These are phyloP conservation scores for Ectemnius lituratus DNA, from an alignment of 2,888 invertebrate genomes.

Conservation along the genomic window DNA sequence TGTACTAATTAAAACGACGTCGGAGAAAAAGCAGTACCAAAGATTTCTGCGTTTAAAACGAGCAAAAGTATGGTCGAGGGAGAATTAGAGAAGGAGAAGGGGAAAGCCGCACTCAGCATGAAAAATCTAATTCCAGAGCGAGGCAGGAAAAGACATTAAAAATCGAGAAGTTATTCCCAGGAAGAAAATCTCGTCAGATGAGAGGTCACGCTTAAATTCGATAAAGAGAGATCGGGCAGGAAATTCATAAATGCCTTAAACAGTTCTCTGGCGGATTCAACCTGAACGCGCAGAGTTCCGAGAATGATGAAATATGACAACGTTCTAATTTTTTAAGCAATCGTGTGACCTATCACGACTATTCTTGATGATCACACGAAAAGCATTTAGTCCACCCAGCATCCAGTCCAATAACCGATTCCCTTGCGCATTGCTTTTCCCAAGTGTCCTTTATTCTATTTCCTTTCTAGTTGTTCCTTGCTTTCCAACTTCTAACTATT, in stretches of 20 bases:
- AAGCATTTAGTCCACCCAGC: too few relatives aligned
- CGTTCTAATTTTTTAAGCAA: too few relatives aligned
- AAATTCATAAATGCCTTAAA: slow-evolving; percentile 24
- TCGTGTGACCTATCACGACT: too few relatives aligned
- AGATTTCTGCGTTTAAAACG: background rate
- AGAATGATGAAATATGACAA: too few relatives aligned
- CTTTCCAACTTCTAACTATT: slow-evolving; percentile 20
- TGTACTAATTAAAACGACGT: background rate
- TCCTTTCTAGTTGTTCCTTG: background rate
- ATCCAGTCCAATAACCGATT: too few relatives aligned
- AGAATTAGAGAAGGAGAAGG: background rate
- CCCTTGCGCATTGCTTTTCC: too few relatives aligned
- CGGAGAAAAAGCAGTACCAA: background rate
- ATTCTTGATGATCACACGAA: too few relatives aligned
- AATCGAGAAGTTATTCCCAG: slow-evolving; percentile 23
- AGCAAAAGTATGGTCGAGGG: background rate
- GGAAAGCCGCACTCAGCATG: background rate
- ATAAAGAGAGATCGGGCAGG: slow-evolving; percentile 8
- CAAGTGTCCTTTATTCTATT: background rate
- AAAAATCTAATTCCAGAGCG: background rate
- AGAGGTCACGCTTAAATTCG: slow-evolving; percentile 16
- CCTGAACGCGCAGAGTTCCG: slow-evolving; percentile 1
- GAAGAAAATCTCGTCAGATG: slow-evolving; percentile 15
- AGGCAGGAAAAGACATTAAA: background rate
- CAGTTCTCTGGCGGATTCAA: slow-evolving; percentile 40